These are phyloP conservation scores for Mystacides longicornis DNA, from an alignment of 2,888 invertebrate genomes.

Conservation along the genomic window DNA sequence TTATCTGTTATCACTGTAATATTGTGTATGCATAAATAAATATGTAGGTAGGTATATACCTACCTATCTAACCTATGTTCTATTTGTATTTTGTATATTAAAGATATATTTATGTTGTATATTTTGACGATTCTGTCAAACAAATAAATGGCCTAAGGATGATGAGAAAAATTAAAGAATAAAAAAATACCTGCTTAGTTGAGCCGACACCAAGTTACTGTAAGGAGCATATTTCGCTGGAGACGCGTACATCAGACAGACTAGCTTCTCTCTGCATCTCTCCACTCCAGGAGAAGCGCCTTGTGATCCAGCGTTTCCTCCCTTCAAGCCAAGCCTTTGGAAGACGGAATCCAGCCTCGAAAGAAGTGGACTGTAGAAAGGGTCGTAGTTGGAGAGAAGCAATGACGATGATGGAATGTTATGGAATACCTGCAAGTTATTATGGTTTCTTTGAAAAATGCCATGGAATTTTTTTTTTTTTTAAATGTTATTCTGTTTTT, in stretches of 20 bases:
- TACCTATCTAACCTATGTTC: no score
- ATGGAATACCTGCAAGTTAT: slow-evolving; percentile 65
- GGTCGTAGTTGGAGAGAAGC: slow-evolving; percentile 78
- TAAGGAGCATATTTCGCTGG: slow-evolving; percentile 86
- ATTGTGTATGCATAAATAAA: no score
- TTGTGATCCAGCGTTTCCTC: slow-evolving; percentile 36
- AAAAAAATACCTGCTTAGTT: slow-evolving; percentile 66
- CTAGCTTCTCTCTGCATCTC: slow-evolving; percentile 71
- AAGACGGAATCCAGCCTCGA: slow-evolving; percentile 81
- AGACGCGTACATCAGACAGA: slow-evolving; percentile 82
- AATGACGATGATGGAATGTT: slow-evolving; percentile 78
- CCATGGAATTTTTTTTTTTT: no score
- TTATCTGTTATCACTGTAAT: no score
- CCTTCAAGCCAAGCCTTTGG: slow-evolving; percentile 57
- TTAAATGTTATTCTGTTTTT: no score
- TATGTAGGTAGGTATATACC: no score
- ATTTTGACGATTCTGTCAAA: no score
- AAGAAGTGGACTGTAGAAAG: slow-evolving; percentile 80
- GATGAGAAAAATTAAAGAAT: no score
- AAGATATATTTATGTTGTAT: no score
- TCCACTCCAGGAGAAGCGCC: slow-evolving; percentile 44
- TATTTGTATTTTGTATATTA: no score
- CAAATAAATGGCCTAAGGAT: no score
- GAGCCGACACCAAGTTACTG: slow-evolving; percentile 81
- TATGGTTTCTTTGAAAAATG: no score